Evolutionary conservation across 2,797 vertebrate genomes (phyloP).

Genomic region (Sebastes matsubarae): DNA sequence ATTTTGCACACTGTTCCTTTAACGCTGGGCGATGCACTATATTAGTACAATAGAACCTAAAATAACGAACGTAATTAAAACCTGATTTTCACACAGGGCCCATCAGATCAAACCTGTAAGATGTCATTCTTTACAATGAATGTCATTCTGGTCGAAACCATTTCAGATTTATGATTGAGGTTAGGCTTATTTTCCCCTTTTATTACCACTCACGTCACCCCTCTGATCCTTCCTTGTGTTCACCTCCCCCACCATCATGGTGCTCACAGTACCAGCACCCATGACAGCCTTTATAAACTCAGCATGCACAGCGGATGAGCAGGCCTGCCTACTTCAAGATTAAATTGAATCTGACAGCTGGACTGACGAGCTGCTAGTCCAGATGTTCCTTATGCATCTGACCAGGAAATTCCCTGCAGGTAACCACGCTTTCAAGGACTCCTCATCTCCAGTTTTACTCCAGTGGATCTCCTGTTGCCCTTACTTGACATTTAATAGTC

Average conservation of each 20-base stretch:
- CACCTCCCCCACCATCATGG: conserved; percentile 10
- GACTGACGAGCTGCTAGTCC: conserved; percentile 57
- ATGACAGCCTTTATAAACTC: conserved; percentile 29
- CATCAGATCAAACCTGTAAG: neutral
- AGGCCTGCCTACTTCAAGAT: conserved; percentile 45
- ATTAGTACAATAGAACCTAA: neutral
- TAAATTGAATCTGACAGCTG: conserved; percentile 66
- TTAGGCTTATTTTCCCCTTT: neutral
- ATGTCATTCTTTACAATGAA: neutral
- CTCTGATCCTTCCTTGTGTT: conserved; percentile 7
- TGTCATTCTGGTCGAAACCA: neutral
- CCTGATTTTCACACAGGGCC: neutral
- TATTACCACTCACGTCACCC: neutral
- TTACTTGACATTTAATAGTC: conserved; percentile 8
- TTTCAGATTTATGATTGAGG: neutral
- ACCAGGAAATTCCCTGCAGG: conserved; percentile 54
- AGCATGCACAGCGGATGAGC: conserved; percentile 40
- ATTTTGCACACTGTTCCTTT: too few species aligned
- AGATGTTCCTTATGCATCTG: conserved; percentile 56
- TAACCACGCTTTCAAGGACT: conserved; percentile 59
- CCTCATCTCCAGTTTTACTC: neutral
- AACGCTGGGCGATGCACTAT: neutral
- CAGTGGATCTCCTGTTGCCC: conserved; percentile 13
- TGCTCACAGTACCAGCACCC: neutral
- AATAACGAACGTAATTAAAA: neutral